Conservation (phyloP, 2,797 vertebrate genomes). For the Scolopax bukidnonensis region DNA sequence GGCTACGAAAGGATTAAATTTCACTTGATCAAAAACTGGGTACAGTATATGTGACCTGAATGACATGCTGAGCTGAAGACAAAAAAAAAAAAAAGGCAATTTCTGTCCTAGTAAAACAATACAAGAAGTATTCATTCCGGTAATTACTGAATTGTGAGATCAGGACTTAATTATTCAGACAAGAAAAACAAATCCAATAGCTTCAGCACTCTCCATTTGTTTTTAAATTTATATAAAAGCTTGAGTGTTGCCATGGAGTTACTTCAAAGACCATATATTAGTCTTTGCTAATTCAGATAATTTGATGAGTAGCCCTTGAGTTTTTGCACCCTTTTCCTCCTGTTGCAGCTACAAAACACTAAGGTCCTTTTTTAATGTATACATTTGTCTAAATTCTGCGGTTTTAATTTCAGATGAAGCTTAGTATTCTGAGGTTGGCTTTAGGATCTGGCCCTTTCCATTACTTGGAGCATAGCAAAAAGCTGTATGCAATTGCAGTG, state of each 20-base stretch:
- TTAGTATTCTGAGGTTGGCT: background rate
- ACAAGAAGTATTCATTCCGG: background rate
- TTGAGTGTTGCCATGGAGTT: background rate
- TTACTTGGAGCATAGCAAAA: background rate
- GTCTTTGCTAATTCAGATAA: background rate
- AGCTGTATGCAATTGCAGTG: background rate
- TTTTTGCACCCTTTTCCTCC: background rate
- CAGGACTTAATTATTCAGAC: background rate
- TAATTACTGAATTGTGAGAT: background rate
- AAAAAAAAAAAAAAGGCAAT: background rate
- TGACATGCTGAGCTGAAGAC: background rate
- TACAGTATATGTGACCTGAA: background rate
- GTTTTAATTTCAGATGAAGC: background rate
- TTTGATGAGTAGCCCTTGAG: background rate
- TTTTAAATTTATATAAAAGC: background rate
- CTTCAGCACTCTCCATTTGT: background rate
- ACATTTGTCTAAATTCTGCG: background rate
- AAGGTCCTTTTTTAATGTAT: background rate
- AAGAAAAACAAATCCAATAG: background rate
- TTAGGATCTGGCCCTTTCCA: background rate
- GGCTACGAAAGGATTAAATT: background rate
- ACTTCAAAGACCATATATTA: background rate
- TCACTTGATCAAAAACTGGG: background rate
- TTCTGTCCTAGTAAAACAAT: background rate
- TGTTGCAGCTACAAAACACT: background rate